Evolutionary conservation across 2,888 invertebrate genomes (phyloP).

Genomic region (Aspidiotus destructor): DNA sequence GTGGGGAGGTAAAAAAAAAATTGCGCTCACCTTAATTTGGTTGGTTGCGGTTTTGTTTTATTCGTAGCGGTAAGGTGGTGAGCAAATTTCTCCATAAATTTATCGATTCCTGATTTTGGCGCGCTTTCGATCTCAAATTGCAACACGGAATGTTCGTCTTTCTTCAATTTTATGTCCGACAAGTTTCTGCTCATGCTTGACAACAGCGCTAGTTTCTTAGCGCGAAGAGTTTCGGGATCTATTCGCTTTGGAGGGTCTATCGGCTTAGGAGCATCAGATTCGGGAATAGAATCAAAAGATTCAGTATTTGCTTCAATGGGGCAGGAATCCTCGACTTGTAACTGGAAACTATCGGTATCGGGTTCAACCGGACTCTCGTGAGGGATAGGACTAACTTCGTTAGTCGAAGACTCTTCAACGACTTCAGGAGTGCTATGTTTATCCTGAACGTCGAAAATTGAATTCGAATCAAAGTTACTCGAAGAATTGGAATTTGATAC

Average conservation of each 20-base stretch:
- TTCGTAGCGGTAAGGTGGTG: conserved; percentile 6
- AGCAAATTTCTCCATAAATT: conserved; percentile 14
- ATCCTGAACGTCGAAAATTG: not conserved
- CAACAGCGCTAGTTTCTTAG: conserved; percentile 6
- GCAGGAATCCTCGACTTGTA: conserved; percentile 16
- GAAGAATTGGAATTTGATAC: too few species aligned
- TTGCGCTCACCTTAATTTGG: conserved; percentile 3
- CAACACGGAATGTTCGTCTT: not conserved
- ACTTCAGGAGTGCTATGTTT: too few species aligned
- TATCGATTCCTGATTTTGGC: not conserved
- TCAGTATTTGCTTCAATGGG: not conserved
- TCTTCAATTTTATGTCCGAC: conserved; percentile 8
- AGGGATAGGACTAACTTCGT: not conserved
- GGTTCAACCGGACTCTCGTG: not conserved
- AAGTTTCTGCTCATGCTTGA: conserved; percentile 5
- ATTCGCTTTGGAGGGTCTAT: not conserved
- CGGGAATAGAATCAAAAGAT: not conserved
- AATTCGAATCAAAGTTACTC: not conserved
- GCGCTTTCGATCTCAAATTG: conserved; percentile 1
- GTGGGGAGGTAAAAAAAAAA: not conserved
- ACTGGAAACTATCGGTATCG: conserved; percentile 7
- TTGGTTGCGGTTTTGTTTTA: not conserved
- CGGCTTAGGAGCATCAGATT: not conserved
- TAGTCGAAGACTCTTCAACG: too few species aligned
- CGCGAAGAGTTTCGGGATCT: not conserved